Evolutionary conservation across 2,113 vertebrate genomes (phyloP).

Genomic region (Megatriorchis doriae): DNA sequence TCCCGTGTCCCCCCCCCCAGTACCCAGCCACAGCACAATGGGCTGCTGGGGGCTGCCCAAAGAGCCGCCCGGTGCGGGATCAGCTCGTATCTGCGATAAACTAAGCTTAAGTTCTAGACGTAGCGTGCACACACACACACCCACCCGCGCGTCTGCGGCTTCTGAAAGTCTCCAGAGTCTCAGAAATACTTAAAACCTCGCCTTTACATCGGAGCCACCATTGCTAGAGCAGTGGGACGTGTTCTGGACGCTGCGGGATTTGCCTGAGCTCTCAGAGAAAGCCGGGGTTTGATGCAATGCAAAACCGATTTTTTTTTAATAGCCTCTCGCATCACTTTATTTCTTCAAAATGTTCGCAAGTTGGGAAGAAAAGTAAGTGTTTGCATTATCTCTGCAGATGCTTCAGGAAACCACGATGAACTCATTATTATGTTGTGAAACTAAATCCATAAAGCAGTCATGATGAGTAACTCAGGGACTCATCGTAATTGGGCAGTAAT

Average conservation of each 20-base stretch:
- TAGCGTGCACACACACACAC: no score
- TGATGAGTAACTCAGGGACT: constrained; percentile 37
- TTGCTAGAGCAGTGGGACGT: neutral
- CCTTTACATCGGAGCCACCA: neutral
- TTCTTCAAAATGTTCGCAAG: neutral
- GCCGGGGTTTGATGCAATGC: neutral
- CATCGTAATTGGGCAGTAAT: neutral
- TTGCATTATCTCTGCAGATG: constrained; percentile 49
- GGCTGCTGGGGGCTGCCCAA: neutral
- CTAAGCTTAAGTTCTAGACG: neutral
- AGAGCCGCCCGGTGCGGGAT: fast-evolving
- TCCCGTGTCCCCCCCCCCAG: no score
- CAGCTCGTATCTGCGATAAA: neutral
- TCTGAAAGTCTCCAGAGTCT: neutral
- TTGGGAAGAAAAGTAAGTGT: neutral
- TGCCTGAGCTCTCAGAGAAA: neutral
- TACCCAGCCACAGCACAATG: neutral
- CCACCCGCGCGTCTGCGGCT: neutral
- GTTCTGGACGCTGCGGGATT: neutral
- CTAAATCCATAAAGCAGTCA: constrained; percentile 38
- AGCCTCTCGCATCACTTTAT: neutral
- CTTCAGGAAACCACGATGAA: constrained; percentile 51
- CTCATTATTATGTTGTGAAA: constrained; percentile 56
- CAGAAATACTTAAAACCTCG: neutral
- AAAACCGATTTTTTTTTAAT: neutral